Evolutionary conservation across 2,797 vertebrate genomes (phyloP), one percentile per base, ranked within the genome.

Genomic region (Sebastes goodei): DNA sequence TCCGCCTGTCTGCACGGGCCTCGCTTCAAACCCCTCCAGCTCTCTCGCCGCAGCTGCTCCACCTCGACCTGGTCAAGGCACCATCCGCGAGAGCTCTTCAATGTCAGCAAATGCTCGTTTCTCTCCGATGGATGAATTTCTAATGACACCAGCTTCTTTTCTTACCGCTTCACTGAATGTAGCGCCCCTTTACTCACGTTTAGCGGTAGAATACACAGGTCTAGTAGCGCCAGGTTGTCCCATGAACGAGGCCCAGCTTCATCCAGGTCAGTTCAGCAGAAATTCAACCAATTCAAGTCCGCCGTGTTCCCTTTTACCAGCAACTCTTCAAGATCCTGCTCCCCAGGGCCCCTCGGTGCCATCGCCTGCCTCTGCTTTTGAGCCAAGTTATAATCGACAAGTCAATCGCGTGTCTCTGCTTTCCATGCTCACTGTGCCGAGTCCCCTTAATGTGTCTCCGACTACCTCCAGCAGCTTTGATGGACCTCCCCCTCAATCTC

Each of bases 391-490:
- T 4, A 10, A 12, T 49, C 25, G 17, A 11, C 83, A 63, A 14
- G 8, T 8, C 10, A 42, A 4, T 23, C 7, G 42, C 2, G 5
- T 2, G 0, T 33, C 86, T 15, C 71, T 90, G 60, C 88, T 88
- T 0, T 88, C 91, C 66, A 62, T 84, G 56, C 88, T 93, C 63
- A 91, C 81, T 1, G 23, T 70, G 73, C 90, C 92, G 1, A 67
- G 86, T 53, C 86, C 86, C 8, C 27, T 63, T 0, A 3, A 17
- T 25, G n/a, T 17, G 23, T 12, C 81, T 80, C 82, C 53, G 21
- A 61, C 78, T 74, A 83, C 65, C 74, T 80, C 82, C 55, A 53
- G 62, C 59, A 72, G n/a, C 77, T 60, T 75, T 2, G 30, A 42
- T 0, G 30, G 14, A 30, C 14, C 35, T 33, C 1, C 11, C 2